phyloP scores from a whole-genome alignment of 2,797 vertebrate species.

The Clarias pachynema region DNA sequence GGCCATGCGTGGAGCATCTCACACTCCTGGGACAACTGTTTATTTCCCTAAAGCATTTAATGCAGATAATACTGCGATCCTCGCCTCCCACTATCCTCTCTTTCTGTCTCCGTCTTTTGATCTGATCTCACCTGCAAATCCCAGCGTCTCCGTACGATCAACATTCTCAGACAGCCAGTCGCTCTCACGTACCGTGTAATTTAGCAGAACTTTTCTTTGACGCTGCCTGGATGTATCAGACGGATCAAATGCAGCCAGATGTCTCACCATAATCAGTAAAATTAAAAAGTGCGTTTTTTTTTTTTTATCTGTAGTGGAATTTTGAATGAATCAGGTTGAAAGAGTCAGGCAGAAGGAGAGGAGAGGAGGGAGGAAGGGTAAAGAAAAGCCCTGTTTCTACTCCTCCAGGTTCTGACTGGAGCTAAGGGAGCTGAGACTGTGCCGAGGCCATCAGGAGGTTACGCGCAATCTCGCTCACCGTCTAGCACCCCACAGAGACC shows the following conservation, averaged over 20 bases:
- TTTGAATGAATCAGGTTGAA: slow-evolving; percentile 12
- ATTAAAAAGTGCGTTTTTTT: not conserved
- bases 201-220: slow-evolving; percentile 6
- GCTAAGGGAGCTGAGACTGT: not conserved
- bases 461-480: slow-evolving; percentile 4
- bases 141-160: slow-evolving; percentile 34
- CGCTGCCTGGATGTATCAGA: not conserved
- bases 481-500: slow-evolving; percentile 13
- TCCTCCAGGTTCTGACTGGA: slow-evolving; percentile 21
- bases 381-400: slow-evolving; percentile 19
- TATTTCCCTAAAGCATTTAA: slow-evolving; percentile 39
- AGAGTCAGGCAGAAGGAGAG: not conserved
- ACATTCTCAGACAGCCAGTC: slow-evolving; percentile 45
- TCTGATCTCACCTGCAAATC: slow-evolving; percentile 30
- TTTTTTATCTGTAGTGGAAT: not conserved
- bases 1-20: slow-evolving; percentile 5
- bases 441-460: slow-evolving; percentile 16
- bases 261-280: slow-evolving; percentile 16
- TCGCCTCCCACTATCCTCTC: not conserved
- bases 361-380: not conserved
- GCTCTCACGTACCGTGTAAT: slow-evolving; percentile 36
- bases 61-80: slow-evolving; percentile 28
- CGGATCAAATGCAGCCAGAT: slow-evolving; percentile 7
- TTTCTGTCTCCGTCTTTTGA: slow-evolving; percentile 28
- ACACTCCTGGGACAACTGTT: not conserved